Evolutionary conservation across 2,888 invertebrate genomes (phyloP), one percentile per base, ranked within the genome.

Genomic region (Stenodera caucasica): DNA sequence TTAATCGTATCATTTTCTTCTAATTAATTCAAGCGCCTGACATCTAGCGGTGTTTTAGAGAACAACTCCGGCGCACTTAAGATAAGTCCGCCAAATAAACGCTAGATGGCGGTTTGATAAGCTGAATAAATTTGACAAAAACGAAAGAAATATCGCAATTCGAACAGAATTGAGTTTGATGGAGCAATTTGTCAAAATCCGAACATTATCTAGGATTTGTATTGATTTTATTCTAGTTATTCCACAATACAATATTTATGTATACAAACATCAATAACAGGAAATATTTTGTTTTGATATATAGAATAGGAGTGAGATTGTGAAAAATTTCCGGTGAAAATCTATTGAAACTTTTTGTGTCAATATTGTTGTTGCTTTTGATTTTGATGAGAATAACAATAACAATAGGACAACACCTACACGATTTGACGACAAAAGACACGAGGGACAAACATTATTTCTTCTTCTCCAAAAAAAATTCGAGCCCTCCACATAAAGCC

Each of bases 371-470:
- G 45, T 45, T 21, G 45, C 21, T 21, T 18, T 40, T 21, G 18
- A 21, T 21, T 45, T 45, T 45, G 53, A 35, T 35, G 14, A 32
- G 21, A 65, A 40, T 18, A 18, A 40, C 37, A 37, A 37, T 18
- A 37, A 37, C 15, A 40, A 40, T 18, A 18, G n/a, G 3, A 21
- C 15, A 15, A 37, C 14, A 37, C 15, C 66, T 64, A 65, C 66
- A 67, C 60, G 56, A 58, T 60, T 60, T n/a, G 61, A 63, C 57
- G 58, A 69, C 64, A 69, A 67, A 64, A 61, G 65, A 70, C 71
- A 69, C 70, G 70, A 70, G 71, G 69, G 67, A 68, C 71, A 71
- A 69, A 71, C 68, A 69, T 64, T 57, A 59, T 65, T 61, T 51
- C 55, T 63, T 59, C n/a, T n/a, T n/a, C n/a, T n/a, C n/a, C n/a